Percentiles rank a stretch among this genome's conserved stretches.
These are phyloP conservation scores for Furcula furcula DNA, from an alignment of 2,888 invertebrate species.

Conservation along the genomic window DNA sequence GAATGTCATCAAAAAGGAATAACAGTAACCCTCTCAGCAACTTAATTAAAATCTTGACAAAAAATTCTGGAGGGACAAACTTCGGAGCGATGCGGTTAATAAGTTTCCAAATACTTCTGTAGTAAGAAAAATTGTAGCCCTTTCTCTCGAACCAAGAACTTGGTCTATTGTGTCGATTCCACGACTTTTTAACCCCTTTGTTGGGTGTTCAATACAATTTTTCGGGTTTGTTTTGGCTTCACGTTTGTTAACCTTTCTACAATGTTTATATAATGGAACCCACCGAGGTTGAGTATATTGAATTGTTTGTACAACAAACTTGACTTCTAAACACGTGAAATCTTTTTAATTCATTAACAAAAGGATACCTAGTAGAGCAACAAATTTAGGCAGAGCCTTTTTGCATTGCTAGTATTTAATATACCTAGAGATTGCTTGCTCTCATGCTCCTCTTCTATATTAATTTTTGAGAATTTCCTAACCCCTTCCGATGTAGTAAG, in stretches of 20 bases:
- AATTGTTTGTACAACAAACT: too few relatives aligned
- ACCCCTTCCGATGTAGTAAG: too few relatives aligned
- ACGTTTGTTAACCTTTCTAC: slow-evolving; percentile 3
- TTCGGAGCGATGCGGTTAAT: slow-evolving; percentile 28
- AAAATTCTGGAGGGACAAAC: slow-evolving; percentile 20
- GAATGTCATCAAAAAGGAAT: slow-evolving; percentile 75
- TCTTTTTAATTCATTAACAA: too few relatives aligned
- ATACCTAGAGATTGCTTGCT: too few relatives aligned
- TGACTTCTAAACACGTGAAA: too few relatives aligned
- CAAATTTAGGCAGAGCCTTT: too few relatives aligned
- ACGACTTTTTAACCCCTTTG: slow-evolving; percentile 24
- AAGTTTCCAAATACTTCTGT: slow-evolving; percentile 21
- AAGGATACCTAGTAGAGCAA: too few relatives aligned
- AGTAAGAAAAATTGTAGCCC: slow-evolving; percentile 20
- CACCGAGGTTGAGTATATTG: too few relatives aligned
- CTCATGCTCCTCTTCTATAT: too few relatives aligned
- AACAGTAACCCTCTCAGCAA: slow-evolving; percentile 66
- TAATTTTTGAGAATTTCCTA: too few relatives aligned
- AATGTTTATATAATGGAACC: background rate
- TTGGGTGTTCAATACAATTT: slow-evolving; percentile 8
- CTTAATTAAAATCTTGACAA: slow-evolving; percentile 65
- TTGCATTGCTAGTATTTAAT: too few relatives aligned
- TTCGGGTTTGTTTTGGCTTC: slow-evolving; percentile 11
- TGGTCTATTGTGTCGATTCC: slow-evolving; percentile 17
- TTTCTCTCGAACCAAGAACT: slow-evolving; percentile 25